Conservation (phyloP, 2,113 vertebrate genomes). For the Vulpes lagopus region DNA sequence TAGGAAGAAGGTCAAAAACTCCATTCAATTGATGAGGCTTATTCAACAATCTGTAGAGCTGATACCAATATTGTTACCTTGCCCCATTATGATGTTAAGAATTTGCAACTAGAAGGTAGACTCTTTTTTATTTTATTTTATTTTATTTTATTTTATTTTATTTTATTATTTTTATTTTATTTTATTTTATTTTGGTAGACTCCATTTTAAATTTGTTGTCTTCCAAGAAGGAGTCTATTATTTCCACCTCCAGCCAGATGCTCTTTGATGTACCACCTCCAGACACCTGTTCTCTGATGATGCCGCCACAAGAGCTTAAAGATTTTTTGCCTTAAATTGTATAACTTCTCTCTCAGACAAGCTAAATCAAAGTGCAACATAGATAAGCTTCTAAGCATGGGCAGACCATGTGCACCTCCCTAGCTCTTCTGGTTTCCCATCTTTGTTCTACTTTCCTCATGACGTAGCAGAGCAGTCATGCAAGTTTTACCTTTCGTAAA, state of each 20-base stretch:
- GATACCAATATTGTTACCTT: neutral
- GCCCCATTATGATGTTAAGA: neutral
- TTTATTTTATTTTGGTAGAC: neutral
- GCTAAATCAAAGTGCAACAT: neutral
- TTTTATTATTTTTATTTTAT: no score
- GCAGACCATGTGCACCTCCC: neutral
- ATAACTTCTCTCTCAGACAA: neutral
- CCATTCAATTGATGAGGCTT: neutral
- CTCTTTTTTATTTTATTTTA: neutral
- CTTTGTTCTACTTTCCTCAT: neutral
- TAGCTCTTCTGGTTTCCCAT: neutral
- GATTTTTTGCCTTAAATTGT: neutral
- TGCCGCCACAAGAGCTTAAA: neutral
- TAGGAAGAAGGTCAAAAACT: neutral
- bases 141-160: no score
- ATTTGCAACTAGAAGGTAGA: neutral
- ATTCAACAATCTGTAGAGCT: neutral
- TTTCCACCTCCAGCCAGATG: neutral
- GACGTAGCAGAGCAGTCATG: neutral
- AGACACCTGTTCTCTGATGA: neutral
- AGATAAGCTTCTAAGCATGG: neutral
- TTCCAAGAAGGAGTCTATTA: neutral
- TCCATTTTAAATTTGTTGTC: neutral
- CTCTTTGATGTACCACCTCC: neutral
- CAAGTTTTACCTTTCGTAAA: neutral